Percentiles rank a stretch among this genome's conserved stretches.
These are phyloP conservation scores for Anthophora plumipes DNA, from an alignment of 2,888 invertebrate genomes.

Conservation along the genomic window DNA sequence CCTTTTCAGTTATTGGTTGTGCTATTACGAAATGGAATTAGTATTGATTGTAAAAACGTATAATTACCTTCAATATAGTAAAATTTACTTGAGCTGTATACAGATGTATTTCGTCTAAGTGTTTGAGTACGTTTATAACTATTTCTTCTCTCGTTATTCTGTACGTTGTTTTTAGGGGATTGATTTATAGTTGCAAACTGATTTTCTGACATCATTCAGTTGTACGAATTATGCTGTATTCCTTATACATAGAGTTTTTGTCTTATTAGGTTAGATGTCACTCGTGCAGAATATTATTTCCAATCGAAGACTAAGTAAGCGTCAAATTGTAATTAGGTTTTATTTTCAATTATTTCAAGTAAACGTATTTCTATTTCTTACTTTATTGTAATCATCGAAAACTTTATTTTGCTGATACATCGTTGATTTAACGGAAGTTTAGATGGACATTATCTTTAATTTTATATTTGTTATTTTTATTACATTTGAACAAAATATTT, in stretches of 20 bases:
- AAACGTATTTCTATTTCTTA: not conserved
- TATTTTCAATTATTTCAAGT: not conserved
- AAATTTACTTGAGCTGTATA: constrained; percentile 22
- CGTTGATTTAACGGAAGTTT: not conserved
- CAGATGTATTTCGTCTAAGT: not conserved
- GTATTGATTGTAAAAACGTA: not conserved
- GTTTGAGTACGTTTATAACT: not conserved
- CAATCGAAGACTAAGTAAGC: not conserved
- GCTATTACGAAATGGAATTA: constrained; percentile 32
- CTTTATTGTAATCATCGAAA: not conserved
- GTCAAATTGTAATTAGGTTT: not conserved
- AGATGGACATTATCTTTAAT: not conserved
- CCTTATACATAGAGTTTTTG: not conserved
- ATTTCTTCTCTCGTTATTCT: not conserved
- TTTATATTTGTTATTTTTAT: not conserved
- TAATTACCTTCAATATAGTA: not conserved
- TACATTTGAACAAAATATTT: too few species aligned
- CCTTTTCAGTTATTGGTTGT: not conserved
- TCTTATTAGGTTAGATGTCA: constrained; percentile 3
- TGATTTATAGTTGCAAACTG: constrained; percentile 26
- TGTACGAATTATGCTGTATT: not conserved
- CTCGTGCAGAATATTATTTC: not conserved
- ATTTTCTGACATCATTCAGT: not conserved
- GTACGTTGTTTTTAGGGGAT: not conserved
- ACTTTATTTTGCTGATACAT: constrained; percentile 2